phyloP scores from a whole-genome alignment of 2,797 vertebrate genomes.

The Periophthalmus magnuspinnatus region DNA sequence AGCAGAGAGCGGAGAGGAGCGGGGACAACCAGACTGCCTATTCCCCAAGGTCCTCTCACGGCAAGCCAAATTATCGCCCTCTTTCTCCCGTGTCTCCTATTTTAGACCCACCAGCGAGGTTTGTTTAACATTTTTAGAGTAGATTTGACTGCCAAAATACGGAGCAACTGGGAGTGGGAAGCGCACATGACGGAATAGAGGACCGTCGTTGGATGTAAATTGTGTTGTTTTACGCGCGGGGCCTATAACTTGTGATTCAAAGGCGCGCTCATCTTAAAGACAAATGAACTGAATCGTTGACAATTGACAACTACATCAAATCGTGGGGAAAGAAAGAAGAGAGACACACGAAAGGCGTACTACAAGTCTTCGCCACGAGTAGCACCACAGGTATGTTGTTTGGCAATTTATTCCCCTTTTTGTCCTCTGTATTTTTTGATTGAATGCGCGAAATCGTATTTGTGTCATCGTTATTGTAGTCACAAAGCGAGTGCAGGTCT shows the following conservation, averaged over 20 bases:
- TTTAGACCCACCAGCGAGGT: slow-evolving; percentile 37
- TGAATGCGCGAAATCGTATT: slow-evolving; percentile 35
- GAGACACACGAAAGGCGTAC: slow-evolving; percentile 38
- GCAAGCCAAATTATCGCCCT: slow-evolving; percentile 52
- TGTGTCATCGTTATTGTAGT: slow-evolving; percentile 62
- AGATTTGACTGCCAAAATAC: slow-evolving; percentile 28
- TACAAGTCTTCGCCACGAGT: slow-evolving; percentile 57
- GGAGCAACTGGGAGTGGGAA: slow-evolving; percentile 45
- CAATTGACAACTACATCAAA: slow-evolving; percentile 48
- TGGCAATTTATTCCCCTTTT: slow-evolving; percentile 14
- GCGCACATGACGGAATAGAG: slow-evolving; percentile 70
- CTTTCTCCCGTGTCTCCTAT: slow-evolving; percentile 34
- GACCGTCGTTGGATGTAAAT: slow-evolving; percentile 66
- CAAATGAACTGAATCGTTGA: slow-evolving; percentile 64
- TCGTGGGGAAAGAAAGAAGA: slow-evolving; percentile 45
- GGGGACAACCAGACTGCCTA: slow-evolving; percentile 65
- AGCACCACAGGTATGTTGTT: slow-evolving; percentile 67
- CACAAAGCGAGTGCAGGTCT: slow-evolving; percentile 66
- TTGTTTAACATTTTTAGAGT: slow-evolving; percentile 43
- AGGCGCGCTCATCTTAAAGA: slow-evolving; percentile 47
- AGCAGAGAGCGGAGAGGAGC: slow-evolving; percentile 33
- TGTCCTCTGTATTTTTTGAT: slow-evolving; percentile 3
- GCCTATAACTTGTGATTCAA: slow-evolving; percentile 63
- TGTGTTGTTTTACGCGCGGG: slow-evolving; percentile 57
- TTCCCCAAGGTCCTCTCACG: slow-evolving; percentile 61